Base-by-base conservation (phyloP, 2,888 invertebrate genomes). In the Chrysodeixis includens region DNA sequence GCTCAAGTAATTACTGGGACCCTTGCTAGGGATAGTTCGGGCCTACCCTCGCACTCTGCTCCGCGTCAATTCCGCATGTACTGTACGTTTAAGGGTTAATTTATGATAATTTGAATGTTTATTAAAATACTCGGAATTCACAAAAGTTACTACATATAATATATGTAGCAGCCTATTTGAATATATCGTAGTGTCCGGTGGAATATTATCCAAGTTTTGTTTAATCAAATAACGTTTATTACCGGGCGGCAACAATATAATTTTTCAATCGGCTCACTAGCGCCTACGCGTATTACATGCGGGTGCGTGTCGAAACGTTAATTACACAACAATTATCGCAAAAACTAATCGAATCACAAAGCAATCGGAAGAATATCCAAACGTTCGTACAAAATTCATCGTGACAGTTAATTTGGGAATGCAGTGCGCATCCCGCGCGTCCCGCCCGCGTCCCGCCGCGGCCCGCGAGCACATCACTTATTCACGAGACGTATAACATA, bases 331-430 rank as follows among this genome's bases (percentile, higher is more conserved):
- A 86, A 90, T 90, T 89, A 89, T 87, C 74, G 71, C 88, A 88
- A 91, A 91, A 90, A 89, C 90, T 93, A 93, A 94, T 93, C 93
- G 90, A 92, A 92, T 94, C 87, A 89, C 88, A 88, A 90, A 89
- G 88, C 93, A 93, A 94, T 94, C 92, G 89, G 86, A 85, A 86
- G 86, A 79, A 85, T 88, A 88, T 90, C 88, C 86, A 84, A 83
- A 75, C 78, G 83, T 80, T 87, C 87, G 87, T 89, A 86, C 89
- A 89, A 89, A 90, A 93, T 93, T 89, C 92, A 91, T 91, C 86
- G 84, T 92, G 94, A 94, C 94, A 93, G 93, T 92, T 94, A 92
- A 94, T 94, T 83, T 90, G 91, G 92, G 87, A 92, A 90, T 93
- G 94, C 94, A 92, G 84, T 89, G 86, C 86, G 86, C 80, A 78